Evolutionary conservation across 2,888 invertebrate genomes (phyloP).

Genomic region (Alviniconcha strummeri): DNA sequence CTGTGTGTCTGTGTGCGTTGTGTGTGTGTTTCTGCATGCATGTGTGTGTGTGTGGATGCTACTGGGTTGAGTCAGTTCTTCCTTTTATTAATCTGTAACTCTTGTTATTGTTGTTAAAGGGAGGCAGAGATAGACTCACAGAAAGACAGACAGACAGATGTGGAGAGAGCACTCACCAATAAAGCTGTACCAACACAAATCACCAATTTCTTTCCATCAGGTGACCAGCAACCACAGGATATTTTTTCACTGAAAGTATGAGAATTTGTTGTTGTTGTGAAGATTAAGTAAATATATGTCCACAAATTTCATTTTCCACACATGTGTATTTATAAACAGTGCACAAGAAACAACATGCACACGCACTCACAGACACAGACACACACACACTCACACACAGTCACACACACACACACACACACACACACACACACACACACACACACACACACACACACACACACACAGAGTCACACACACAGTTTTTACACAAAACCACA

Average conservation of each 20-base stretch:
- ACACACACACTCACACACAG: background rate
- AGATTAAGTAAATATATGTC: too few relatives aligned
- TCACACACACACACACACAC: background rate
- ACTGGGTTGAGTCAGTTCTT: too few relatives aligned
- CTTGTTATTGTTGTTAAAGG: too few relatives aligned
- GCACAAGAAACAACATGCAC: background rate
- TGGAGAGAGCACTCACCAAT: constrained; percentile 50
- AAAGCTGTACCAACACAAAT: constrained; percentile 61
- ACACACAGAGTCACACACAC: background rate
- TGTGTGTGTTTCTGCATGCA: too few relatives aligned
- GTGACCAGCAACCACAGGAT: constrained; percentile 65
- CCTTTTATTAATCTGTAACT: too few relatives aligned
- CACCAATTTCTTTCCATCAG: constrained; percentile 62
- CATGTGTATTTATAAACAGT: background rate
- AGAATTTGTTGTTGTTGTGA: too few relatives aligned
- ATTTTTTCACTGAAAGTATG: constrained; percentile 60
- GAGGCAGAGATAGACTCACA: too few relatives aligned
- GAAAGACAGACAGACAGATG: too few relatives aligned
- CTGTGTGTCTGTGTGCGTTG: too few relatives aligned
- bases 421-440: background rate
- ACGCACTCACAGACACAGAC: background rate
- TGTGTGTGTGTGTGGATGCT: too few relatives aligned
- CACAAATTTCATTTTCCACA: background rate
- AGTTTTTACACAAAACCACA: background rate
- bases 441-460: background rate